phyloP scores from a whole-genome alignment of 1,140 invertebrate genomes.

The Dendrolimus punctatus region DNA sequence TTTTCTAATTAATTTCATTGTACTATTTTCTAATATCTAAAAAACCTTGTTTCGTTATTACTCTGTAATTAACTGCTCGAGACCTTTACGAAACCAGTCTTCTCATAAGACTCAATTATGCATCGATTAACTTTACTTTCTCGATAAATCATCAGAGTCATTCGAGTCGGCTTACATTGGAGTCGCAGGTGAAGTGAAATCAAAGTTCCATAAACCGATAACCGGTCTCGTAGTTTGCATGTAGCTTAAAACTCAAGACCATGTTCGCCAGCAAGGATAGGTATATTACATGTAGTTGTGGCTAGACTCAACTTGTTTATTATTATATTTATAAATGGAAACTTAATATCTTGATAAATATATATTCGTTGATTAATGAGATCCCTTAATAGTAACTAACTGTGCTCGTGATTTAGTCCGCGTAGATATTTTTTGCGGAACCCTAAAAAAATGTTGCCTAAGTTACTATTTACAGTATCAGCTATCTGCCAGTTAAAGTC shows the following conservation, averaged over 20 bases:
- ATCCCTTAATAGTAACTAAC: too few relatives aligned
- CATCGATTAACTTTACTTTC: slow-evolving; percentile 24
- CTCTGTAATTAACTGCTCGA: not conserved
- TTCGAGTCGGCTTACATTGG: slow-evolving; percentile 13
- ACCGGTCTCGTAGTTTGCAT: slow-evolving; percentile 31
- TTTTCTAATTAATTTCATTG: too few relatives aligned
- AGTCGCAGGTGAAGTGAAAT: slow-evolving; percentile 33
- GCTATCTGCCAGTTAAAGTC: too few relatives aligned
- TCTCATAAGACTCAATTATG: slow-evolving; percentile 16
- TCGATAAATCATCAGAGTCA: slow-evolving; percentile 16
- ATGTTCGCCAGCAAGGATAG: slow-evolving; percentile 3
- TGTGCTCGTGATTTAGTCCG: too few relatives aligned
- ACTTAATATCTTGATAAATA: too few relatives aligned
- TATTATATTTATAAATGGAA: too few relatives aligned
- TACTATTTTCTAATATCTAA: too few relatives aligned
- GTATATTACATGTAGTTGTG: slow-evolving; percentile 2
- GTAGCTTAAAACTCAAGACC: slow-evolving; percentile 7
- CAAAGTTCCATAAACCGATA: slow-evolving; percentile 34
- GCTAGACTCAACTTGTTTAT: not conserved
- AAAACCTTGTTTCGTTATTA: too few relatives aligned
- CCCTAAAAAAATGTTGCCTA: too few relatives aligned
- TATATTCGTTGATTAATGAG: too few relatives aligned
- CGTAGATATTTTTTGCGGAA: too few relatives aligned
- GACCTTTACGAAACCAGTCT: not conserved
- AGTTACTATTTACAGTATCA: too few relatives aligned